Evolutionary conservation across 2,888 invertebrate genomes (phyloP), one percentile per base, ranked within the genome.

Genomic region (Drosophila parthenogenetica): DNA sequence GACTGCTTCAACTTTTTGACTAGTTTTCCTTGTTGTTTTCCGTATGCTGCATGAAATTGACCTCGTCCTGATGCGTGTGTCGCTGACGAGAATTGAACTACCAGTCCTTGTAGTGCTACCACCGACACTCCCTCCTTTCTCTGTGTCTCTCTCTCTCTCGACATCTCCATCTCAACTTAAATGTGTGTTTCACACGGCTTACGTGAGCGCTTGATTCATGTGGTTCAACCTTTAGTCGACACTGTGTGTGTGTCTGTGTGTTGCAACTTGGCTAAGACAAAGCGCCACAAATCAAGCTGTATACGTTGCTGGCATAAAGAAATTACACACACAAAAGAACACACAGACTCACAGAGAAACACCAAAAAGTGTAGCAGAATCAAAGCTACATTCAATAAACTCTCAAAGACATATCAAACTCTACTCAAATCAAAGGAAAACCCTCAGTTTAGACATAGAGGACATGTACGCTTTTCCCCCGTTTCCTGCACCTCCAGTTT

Each of bases 11-110:
- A 3, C 35, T 35, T 35, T 13, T 13, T 3, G 8, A 35, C 35
- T 37, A 42, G 40, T 42, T 48, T 17, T 17, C 25, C 14, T 40
- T 49, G 46, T 48, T 60, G 22, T 66, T 46, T 39, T 43, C 42
- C 69, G 66, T 78, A 79, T 73, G 69, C 63, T 79, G 88, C 83
- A 88, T 88, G 83, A 89, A 84, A 84, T 89, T 84, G 89, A 89
- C 81, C 83, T 87, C 76, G 67, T 88, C 81, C 87, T 68, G 72
- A 77, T 69, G 84, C 63, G 65, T 68, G 81, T 61, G 50, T 78
- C 68, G 74, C 74, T 63, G 54, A 51, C 69, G 76, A 73, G 63
- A 69, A 55, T 74, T 42, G 51, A 73, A 57, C 78, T 42, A 37
- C 67, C 58, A 59, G 58, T 60, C 42, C 51, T 51, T 51, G 22